Evolutionary conservation across 64 coral and sea anemone species (phyloP).

Genomic region (Catalaphyllia jardinei): DNA sequence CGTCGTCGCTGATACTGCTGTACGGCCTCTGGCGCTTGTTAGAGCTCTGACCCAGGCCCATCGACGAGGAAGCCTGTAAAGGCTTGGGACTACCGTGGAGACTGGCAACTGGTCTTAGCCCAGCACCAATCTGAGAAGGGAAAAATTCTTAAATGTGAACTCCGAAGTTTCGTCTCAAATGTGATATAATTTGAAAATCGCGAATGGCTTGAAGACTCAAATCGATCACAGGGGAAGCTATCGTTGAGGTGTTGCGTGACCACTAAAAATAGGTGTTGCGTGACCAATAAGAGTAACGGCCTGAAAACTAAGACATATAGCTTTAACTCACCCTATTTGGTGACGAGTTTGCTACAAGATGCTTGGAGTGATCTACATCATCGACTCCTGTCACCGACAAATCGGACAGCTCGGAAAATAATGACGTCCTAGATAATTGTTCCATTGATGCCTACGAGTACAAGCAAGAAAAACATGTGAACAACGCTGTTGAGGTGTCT

Average conservation of each 20-base stretch:
- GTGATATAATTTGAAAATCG: too few relatives aligned
- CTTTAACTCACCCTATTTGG: constrained; percentile 12
- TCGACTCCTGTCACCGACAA: constrained; percentile 42
- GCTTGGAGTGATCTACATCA: constrained; percentile 23
- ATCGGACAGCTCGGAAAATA: constrained; percentile 88
- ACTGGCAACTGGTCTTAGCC: constrained; percentile 60
- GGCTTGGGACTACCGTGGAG: constrained; percentile 68
- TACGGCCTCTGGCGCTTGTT: constrained; percentile 80
- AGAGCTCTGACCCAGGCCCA: constrained; percentile 45
- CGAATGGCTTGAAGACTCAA: neutral
- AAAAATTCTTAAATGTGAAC: neutral
- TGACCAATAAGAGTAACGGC: neutral
- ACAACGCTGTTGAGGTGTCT: neutral
- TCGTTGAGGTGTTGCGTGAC: neutral
- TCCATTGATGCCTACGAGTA: constrained; percentile 69
- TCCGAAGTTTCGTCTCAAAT: neutral
- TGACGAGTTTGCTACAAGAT: neutral
- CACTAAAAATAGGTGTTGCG: neutral
- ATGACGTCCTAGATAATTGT: constrained; percentile 66
- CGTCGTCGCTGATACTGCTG: constrained; percentile 37
- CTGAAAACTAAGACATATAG: neutral
- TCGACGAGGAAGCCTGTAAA: constrained; percentile 61
- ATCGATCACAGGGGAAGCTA: neutral
- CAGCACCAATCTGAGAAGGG: constrained; percentile 45
- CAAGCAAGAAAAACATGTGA: neutral